Base-by-base conservation (phyloP, 2,113 vertebrate genomes). In the Fregata magnificens region DNA sequence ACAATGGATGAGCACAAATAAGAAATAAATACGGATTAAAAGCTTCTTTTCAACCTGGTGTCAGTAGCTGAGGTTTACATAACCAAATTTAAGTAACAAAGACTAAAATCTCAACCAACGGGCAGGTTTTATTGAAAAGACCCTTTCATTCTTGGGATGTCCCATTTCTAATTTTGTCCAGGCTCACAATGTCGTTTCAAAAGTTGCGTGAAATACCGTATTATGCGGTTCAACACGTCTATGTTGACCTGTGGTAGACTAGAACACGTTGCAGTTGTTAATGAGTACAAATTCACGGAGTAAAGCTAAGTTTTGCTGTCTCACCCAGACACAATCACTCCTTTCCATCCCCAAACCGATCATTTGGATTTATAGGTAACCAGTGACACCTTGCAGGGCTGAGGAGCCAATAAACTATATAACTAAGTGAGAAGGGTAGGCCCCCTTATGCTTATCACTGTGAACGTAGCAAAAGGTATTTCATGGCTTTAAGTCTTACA, bases 201-300 rank as follows among this genome's bases (percentile, higher is more conserved):
- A 65, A 73, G 52, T 21, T 18, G 11, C 29, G 36, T 13, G 28
- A 32, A 40, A 62, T 34, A 26, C 4, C 13, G 1, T 10, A 22
- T 49, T 7, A 17, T 0, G 7, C 0, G 0, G 74, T 29, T 50
- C 24, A 62, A 55, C 22, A 18, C 0, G 1, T 24, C 11, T 44
- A 0, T 7, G 31, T 24, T 82, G 29, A 26, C 32, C 36, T 1
- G 1, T 18, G 25, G 44, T 16, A 29, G 36, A 29, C 19, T 14
- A 32, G n/a, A 82, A 32, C 13, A 16, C 11, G 4, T 5, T 42
- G 16, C 11, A 71, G 56, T 5, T 66, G 21, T 29, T 29, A 24
- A 9, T 8, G 32, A 77, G 26, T 13, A 59, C 38, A 47, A 71
- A 50, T 21, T 21, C 29, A 36, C 3, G 15, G n/a, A 88, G 34